Evolutionary conservation across 2,797 vertebrate genomes (phyloP), one percentile per base, ranked within the genome.

Genomic region (Epinephelus coioides): DNA sequence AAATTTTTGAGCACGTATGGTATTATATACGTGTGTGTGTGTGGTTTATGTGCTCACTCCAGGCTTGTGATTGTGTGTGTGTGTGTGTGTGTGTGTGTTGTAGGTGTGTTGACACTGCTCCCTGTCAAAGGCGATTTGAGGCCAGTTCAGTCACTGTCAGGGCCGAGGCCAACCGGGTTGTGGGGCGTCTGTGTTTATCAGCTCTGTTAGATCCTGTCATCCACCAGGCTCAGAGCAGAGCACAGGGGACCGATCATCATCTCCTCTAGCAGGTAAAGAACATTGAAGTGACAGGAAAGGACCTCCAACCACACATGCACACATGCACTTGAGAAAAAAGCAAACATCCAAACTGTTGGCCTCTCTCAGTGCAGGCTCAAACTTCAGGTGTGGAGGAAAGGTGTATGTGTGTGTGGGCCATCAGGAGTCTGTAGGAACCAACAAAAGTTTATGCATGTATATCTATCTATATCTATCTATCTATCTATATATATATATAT

Each of bases 131-230:
- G 92, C 84, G 91, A 94, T 96, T 94, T 93, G 92, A 91, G 92
- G 91, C 90, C 92, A 91, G 92, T 95, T 96, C 95, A 94, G 92
- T 95, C 94, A 95, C 92, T 95, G 94, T 95, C 95, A 95, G 78
- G 79, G 85, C 89, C 67, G 82, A 90, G 91, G 92, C 91, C 88
- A 86, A 79, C 80, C 75, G 84, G 90, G 88, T 91, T 89, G 90
- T 65, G 81, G 79, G 90, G 88, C 69, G 83, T 91, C 91, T 87
- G 87, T 93, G 94, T 94, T 95, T 95, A 94, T 93, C 91, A 90
- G 93, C 89, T 92, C 91, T 84, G 86, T 91, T 94, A 93, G 91
- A 90, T 92, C 82, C 89, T 95, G 94, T 95, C 93, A 95, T 89
- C 88, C 88, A 88, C 63, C 82, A 67, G 85, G 78, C 87, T 90